A percentile compares a stretch with the other conserved stretches of the same genome.
Conservation (phyloP, 2,797 vertebrate species). For the Carduelis carduelis region DNA sequence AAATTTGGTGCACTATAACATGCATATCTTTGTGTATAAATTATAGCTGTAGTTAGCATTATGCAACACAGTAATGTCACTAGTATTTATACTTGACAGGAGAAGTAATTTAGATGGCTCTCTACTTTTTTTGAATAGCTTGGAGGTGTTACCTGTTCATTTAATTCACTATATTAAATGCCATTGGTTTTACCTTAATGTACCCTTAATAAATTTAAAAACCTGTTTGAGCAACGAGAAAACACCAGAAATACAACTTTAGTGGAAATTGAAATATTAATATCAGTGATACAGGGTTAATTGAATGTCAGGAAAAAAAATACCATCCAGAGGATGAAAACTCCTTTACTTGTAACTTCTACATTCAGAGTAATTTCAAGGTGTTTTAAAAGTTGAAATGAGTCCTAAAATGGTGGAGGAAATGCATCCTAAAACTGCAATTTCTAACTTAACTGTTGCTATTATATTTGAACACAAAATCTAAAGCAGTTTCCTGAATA, state of each 20-base stretch:
- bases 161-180: conserved; percentile 34
- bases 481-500: neutral
- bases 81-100: conserved; percentile 53
- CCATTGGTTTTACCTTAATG: conserved; percentile 7
- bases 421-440: neutral
- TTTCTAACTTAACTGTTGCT: neutral
- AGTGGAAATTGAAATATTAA: conserved; percentile 42
- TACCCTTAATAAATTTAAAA: conserved; percentile 5
- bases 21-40: conserved; percentile 15
- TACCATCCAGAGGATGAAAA: conserved; percentile 12
- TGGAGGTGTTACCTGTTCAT: conserved; percentile 45
- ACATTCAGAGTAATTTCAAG: conserved; percentile 13
- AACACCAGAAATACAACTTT: conserved; percentile 21
- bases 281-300: conserved; percentile 58
- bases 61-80: conserved; percentile 10
- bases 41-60: conserved; percentile 46
- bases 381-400: conserved; percentile 21
- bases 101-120: conserved; percentile 43
- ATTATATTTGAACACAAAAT: neutral
- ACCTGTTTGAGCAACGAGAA: conserved; percentile 1
- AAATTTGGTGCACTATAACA: neutral
- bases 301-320: conserved; percentile 57
- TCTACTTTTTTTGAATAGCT: neutral
- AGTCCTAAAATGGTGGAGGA: neutral
- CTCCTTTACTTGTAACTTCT: neutral